A percentile compares a stretch with the other conserved stretches of the same genome.
Conservation (phyloP, 2,113 vertebrate species). For the Chlorocebus sabaeus region DNA sequence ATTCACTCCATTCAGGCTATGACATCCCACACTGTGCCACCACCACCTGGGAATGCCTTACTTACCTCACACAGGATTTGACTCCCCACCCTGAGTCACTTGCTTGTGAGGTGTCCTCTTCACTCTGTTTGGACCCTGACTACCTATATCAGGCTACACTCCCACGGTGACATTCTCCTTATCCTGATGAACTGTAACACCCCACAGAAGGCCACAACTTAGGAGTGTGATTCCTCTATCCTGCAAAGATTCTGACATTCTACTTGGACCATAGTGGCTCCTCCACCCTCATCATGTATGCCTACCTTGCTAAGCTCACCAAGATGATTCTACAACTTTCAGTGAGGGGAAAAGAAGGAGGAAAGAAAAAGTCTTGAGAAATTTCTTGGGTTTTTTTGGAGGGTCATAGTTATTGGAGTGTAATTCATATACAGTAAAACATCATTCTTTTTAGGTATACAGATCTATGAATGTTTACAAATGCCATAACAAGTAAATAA, state of each 20-base stretch:
- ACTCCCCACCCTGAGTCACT: background rate
- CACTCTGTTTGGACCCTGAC: background rate
- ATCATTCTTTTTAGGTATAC: background rate
- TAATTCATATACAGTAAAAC: background rate
- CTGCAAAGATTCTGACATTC: background rate
- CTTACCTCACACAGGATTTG: background rate
- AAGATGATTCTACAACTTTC: background rate
- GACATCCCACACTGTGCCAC: background rate
- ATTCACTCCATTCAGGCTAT: background rate
- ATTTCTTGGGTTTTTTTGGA: background rate
- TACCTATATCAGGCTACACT: background rate
- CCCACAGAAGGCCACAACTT: background rate
- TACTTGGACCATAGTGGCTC: background rate
- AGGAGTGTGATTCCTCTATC: background rate
- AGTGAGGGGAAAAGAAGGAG: background rate
- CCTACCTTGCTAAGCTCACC: background rate
- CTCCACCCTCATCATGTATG: background rate
- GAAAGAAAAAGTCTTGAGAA: background rate
- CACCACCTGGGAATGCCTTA: background rate
- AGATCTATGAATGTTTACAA: background rate
- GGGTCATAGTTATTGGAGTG: background rate
- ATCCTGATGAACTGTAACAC: background rate
- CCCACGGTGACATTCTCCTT: background rate
- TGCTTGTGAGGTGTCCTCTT: background rate
- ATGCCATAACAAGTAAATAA: background rate